Base-by-base conservation (phyloP, 37 sponge, comb jelly and placozoan genomes). In the Spongilla lacustris region DNA sequence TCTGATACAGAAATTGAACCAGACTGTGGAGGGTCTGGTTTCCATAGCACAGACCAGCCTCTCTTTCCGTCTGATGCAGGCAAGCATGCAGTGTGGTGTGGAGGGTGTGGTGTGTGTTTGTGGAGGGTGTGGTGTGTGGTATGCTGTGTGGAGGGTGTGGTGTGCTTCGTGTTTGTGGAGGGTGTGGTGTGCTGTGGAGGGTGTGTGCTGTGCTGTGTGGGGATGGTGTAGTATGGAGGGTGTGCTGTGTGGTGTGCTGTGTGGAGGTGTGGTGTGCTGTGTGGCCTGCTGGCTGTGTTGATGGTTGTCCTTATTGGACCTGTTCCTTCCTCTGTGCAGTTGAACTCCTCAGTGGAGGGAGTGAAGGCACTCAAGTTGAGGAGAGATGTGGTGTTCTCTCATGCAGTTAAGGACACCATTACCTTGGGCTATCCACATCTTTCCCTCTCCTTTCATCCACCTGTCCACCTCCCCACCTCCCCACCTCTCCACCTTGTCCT, bases 341-440 rank as follows among this genome's bases (percentile, higher is more conserved):
- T 78, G 34, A 88, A 93, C 32, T 81, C 86, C 10, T 26, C 80
- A 19, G 80, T 93, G 12, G 31, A 50, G 26, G 67, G 36, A 19
- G 19, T 86, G n/a, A 76, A 82, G 82, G 73, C 24, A 2, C 46
- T 93, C 2, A 76, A 76, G 77, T 67, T 68, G 70, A 74, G 92
- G 72, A 81, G 86, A 72, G 94, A 94, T 27, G 82, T 84, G 2
- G 94, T 94, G 21, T 91, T 94, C 76, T 87, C 94, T n/a, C 94
- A 94, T 75, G 85, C 82, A 49, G 94, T 94, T 66, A 76, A 81
- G 83, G 11, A 0, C 8, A 13, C 11, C 35, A 6, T 41, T 41
- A 41, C 41, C 41, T 41, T 41, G 41, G n/a, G n/a, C n/a, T 12
- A 76, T 23, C 1, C 6, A 0, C 21, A 58, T 17, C 21, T 58